Conservation (phyloP, 2,888 invertebrate genomes). For the Tricholauxania praeusta region DNA sequence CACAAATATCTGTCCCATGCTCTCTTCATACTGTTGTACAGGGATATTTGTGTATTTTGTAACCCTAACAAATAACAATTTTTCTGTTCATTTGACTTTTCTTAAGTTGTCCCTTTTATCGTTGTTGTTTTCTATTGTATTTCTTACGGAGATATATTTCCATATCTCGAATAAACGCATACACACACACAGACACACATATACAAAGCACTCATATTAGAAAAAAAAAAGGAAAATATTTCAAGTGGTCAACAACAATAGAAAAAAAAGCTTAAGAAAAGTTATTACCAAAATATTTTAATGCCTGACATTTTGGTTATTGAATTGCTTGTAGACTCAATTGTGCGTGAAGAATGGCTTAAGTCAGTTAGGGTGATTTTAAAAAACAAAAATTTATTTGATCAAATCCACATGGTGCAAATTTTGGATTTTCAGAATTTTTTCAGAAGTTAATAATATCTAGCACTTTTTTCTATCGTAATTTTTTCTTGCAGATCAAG, state of each 20-base stretch:
- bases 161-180: too few species aligned
- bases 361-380: too few species aligned
- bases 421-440: too few species aligned
- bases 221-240: background rate
- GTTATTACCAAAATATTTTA: slow-evolving; percentile 24
- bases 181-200: too few species aligned
- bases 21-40: background rate
- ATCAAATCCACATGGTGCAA: too few species aligned
- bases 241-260: slow-evolving; percentile 10
- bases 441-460: too few species aligned
- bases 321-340: slow-evolving; percentile 22
- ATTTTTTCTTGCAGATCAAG: too few species aligned
- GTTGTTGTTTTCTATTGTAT: background rate
- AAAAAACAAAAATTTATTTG: too few species aligned
- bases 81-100: slow-evolving; percentile 18
- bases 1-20: too few species aligned
- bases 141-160: background rate
- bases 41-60: background rate
- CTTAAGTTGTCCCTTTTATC: background rate
- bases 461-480: too few species aligned
- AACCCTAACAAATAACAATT: slow-evolving; percentile 6
- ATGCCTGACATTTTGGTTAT: slow-evolving; percentile 19
- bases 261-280: background rate
- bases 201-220: too few species aligned
- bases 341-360: slow-evolving; percentile 3